Percentiles rank a stretch among this genome's conserved stretches.
Evolutionary conservation across 2,113 vertebrate species (phyloP).

Genomic region (Amphiprion ocellaris): DNA sequence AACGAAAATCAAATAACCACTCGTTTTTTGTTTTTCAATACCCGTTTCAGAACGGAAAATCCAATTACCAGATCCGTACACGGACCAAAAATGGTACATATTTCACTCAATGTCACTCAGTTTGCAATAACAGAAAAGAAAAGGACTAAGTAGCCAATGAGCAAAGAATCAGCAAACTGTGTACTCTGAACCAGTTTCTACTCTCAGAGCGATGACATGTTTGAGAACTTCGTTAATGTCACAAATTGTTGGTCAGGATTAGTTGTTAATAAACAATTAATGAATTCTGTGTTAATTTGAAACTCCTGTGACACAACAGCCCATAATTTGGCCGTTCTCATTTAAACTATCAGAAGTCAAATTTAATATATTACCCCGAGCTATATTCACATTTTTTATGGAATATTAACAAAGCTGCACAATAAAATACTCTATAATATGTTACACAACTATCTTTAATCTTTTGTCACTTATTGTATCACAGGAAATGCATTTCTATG

Average conservation of each 20-base stretch:
- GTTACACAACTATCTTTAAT: background rate
- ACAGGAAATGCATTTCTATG: background rate
- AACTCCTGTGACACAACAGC: background rate
- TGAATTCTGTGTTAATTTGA: slow-evolving; percentile 14
- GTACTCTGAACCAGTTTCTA: too few relatives aligned
- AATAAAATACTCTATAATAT: background rate
- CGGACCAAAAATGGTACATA: too few relatives aligned
- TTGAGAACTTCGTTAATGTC: background rate
- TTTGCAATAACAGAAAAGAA: background rate
- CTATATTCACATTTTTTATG: slow-evolving; percentile 1
- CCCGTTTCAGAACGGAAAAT: too few relatives aligned
- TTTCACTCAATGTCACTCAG: background rate
- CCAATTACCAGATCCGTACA: too few relatives aligned
- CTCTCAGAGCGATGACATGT: too few relatives aligned
- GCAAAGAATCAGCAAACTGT: too few relatives aligned
- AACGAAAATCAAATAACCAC: too few relatives aligned
- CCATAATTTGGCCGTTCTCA: background rate
- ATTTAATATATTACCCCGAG: background rate
- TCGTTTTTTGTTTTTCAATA: too few relatives aligned
- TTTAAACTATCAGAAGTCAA: background rate
- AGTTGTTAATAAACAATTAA: background rate
- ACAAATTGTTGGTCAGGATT: background rate
- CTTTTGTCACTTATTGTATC: too few relatives aligned
- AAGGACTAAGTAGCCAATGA: background rate
- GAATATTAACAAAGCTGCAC: background rate